phyloP scores from a whole-genome alignment of 2,888 invertebrate species.

The Ormyrus rosae region DNA sequence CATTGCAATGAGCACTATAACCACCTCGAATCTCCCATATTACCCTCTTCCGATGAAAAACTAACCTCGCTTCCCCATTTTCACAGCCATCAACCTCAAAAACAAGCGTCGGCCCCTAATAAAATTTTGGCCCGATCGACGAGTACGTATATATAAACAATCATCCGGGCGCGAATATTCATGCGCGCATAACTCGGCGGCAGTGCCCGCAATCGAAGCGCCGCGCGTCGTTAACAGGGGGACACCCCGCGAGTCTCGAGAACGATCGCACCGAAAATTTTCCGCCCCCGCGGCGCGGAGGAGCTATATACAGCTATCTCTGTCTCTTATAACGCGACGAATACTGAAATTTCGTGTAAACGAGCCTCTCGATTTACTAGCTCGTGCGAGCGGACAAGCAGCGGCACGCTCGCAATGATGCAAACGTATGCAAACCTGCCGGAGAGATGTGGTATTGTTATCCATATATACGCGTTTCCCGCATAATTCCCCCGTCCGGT shows the following conservation, averaged over 20 bases:
- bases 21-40: too few relatives aligned
- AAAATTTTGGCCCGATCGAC: background rate
- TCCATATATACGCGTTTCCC: background rate
- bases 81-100: too few relatives aligned
- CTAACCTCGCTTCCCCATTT: too few relatives aligned
- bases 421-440: background rate
- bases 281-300: background rate
- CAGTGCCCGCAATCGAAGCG: conserved; percentile 3
- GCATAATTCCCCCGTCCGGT: background rate
- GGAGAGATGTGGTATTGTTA: background rate
- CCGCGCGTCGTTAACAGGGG: background rate
- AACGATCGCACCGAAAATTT: conserved; percentile 7
- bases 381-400: background rate
- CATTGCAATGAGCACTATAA: too few relatives aligned
- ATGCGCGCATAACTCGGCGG: conserved; percentile 21
- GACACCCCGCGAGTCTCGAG: background rate
- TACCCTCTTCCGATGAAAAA: too few relatives aligned
- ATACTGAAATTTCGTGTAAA: conserved; percentile 43
- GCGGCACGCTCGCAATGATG: background rate
- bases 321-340: conserved; percentile 5
- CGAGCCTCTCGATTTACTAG: conserved; percentile 8
- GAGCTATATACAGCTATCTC: background rate
- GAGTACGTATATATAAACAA: background rate
- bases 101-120: background rate
- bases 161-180: conserved; percentile 5